Evolutionary conservation across 2,113 vertebrate species (phyloP).

Genomic region (Rhinichthys klamathensis): DNA sequence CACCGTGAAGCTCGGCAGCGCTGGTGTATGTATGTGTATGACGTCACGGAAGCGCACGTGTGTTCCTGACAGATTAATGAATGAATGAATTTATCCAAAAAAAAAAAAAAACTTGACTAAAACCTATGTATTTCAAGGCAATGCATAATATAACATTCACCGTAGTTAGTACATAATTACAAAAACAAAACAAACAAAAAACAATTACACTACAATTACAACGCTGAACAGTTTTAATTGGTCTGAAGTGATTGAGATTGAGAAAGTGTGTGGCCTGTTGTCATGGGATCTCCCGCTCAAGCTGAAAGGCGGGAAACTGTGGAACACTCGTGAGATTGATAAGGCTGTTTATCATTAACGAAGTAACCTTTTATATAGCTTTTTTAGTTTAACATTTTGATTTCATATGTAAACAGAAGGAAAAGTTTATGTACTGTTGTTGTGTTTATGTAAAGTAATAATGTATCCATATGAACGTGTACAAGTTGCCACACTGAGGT

Average conservation of each 20-base stretch:
- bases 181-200: not conserved
- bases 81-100: not conserved
- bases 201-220: not conserved
- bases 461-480: not conserved
- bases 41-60: slow-evolving; percentile 17
- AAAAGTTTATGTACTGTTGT: not conserved
- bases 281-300: not conserved
- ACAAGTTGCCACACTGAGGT: too few species aligned
- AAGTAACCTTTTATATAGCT: not conserved
- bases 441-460: too few species aligned
- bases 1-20: slow-evolving; percentile 4
- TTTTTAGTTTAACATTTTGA: not conserved
- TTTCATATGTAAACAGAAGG: not conserved
- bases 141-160: not conserved
- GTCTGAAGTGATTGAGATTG: not conserved
- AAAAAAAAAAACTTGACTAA: not conserved
- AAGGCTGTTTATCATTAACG: not conserved
- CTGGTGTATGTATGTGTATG: not conserved
- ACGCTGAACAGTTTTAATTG: not conserved
- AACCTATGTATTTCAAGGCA: not conserved
- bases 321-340: not conserved
- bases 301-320: not conserved
- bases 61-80: not conserved
- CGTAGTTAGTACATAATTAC: not conserved
- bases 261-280: not conserved